Evolutionary conservation across 1,140 invertebrate genomes (phyloP), one percentile per base, ranked within the genome.

Genomic region (Melitaea cinxia): DNA sequence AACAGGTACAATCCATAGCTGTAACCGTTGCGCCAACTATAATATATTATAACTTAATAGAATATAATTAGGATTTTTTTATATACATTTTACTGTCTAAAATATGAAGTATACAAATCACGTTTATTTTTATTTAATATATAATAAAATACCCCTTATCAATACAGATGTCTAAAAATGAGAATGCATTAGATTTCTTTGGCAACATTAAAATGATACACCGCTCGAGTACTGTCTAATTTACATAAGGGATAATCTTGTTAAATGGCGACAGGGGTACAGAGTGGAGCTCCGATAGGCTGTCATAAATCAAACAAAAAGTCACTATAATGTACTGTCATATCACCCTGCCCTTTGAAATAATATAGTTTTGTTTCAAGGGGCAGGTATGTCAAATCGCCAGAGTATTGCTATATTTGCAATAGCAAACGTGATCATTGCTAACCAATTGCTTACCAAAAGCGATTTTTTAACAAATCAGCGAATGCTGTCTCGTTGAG

Each of bases 221-320:
- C 56, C 17, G 62, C 64, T 59, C 35, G 49, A 68, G 60, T 49
- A 68, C 65, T 58, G 61, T 70, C 64, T 73, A 68, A 76, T 76
- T 67, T 73, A 77, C 74, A 77, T 77, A 77, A 74, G 65, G 74
- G 64, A 71, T 74, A 72, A 77, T 71, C 72, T 69, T 63, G 65
- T 77, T 65, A 68, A 74, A 74, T 71, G 74, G 69, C 61, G 70
- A 69, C 68, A 71, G 65, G 64, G 68, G 55, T 56, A 65, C 65
- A 64, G 60, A 71, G 62, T 69, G 53, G 58, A 39, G 45, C 9
- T 37, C 64, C 64, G 64, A 66, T 66, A 66, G 64, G 62, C 33
- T 65, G 58, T 65, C 45, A 57, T 68, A 72, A 65, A 68, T 72
- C 70, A 65, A 56, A 66, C 63, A 63, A 66, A 66, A 60, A 66